Conservation (phyloP, 2,113 vertebrate genomes). For the Raja brachyura region DNA sequence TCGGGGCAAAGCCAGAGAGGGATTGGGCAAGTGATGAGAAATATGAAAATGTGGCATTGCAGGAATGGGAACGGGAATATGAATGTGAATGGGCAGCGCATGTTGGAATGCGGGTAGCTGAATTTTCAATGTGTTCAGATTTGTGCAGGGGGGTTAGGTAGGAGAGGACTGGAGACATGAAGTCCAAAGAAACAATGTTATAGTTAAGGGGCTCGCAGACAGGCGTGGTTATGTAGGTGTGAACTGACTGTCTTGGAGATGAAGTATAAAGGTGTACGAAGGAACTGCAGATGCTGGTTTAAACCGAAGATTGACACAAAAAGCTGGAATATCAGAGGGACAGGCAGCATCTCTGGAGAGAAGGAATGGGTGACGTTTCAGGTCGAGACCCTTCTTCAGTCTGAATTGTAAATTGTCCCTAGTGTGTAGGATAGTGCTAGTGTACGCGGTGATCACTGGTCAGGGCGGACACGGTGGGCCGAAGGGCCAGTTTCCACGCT, state of each 20-base stretch:
- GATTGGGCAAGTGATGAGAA: background rate
- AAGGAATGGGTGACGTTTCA: too few species aligned
- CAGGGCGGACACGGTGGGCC: too few species aligned
- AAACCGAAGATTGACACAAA: too few species aligned
- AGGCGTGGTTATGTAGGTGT: background rate
- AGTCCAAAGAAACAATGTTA: background rate
- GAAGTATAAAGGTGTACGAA: background rate
- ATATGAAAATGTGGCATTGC: background rate
- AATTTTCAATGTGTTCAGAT: background rate
- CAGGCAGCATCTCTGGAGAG: too few species aligned
- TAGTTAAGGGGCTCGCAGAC: background rate
- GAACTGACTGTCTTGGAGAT: background rate
- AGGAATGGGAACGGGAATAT: background rate
- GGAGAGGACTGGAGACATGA: background rate
- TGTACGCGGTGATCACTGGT: too few species aligned
- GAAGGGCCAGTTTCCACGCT: background rate
- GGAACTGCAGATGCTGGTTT: too few species aligned
- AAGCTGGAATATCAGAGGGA: too few species aligned
- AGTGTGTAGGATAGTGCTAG: too few species aligned
- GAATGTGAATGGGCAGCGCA: background rate
- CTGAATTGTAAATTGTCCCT: too few species aligned
- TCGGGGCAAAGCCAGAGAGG: background rate
- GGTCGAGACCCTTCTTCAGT: too few species aligned
- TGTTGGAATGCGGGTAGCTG: background rate
- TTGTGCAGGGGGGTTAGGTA: background rate